A percentile compares a stretch with the other conserved stretches of the same genome.
Evolutionary conservation across 1,140 invertebrate genomes (phyloP).

Genomic region (Sminthurinus signatus): DNA sequence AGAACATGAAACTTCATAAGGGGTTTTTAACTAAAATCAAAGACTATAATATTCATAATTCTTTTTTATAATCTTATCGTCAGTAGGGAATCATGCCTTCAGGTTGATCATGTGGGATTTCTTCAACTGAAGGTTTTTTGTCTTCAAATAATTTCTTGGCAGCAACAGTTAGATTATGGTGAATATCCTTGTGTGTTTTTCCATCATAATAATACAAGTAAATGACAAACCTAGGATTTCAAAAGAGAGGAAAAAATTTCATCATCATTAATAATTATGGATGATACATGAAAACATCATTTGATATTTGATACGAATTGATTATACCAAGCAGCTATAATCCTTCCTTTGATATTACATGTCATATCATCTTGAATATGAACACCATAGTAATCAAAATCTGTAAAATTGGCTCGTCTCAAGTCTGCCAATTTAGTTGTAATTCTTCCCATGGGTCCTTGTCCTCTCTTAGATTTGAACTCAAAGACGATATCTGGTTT

Average conservation of each 20-base stretch:
- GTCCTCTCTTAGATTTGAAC: constrained; percentile 1
- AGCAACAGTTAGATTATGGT: neutral
- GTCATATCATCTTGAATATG: neutral
- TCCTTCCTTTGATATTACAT: constrained; percentile 6
- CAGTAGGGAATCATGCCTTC: too few species aligned
- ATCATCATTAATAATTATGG: too few species aligned
- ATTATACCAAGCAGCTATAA: constrained; percentile 11
- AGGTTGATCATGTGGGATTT: neutral
- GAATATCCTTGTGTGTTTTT: neutral
- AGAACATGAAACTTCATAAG: too few species aligned
- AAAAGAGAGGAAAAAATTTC: too few species aligned
- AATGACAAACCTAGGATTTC: too few species aligned
- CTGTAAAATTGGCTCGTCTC: constrained; percentile 7
- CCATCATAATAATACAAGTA: neutral
- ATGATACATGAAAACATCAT: too few species aligned
- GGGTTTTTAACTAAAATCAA: too few species aligned
- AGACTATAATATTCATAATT: too few species aligned
- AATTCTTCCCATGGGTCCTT: constrained; percentile 2
- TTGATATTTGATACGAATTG: too few species aligned
- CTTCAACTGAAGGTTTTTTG: neutral
- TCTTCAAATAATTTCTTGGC: neutral
- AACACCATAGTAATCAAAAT: constrained; percentile 3
- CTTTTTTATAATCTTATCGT: constrained; percentile 1
- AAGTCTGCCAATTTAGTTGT: constrained; percentile 1
- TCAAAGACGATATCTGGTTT: neutral